phyloP scores from a whole-genome alignment of 2,113 vertebrate species.

The Jaculus jaculus region DNA sequence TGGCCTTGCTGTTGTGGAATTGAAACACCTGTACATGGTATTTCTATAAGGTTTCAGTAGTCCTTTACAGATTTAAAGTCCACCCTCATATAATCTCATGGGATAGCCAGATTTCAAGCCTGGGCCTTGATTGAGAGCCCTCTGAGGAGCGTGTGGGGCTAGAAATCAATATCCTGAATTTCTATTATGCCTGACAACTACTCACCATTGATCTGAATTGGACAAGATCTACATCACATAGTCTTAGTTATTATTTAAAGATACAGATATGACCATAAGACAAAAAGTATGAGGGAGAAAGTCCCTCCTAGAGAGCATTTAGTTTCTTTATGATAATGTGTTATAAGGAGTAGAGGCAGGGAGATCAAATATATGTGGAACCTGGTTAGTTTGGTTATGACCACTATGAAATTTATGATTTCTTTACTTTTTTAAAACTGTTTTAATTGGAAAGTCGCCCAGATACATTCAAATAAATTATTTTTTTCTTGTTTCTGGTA shows the following conservation, averaged over 20 bases:
- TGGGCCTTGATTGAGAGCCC: background rate
- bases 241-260: background rate
- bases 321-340: background rate
- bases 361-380: background rate
- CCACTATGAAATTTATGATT: conserved; percentile 38
- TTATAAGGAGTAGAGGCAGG: background rate
- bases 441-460: conserved; percentile 54
- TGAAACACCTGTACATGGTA: background rate
- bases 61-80: background rate
- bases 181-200: background rate
- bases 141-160: background rate
- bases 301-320: background rate
- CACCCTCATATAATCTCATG: background rate
- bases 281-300: background rate
- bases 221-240: background rate
- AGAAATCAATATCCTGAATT: background rate
- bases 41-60: background rate
- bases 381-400: background rate
- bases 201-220: background rate
- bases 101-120: background rate
- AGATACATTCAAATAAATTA: conserved; percentile 1
- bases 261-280: background rate
- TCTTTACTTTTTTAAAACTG: conserved; percentile 58
- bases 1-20: background rate
- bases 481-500: conserved; percentile 71